A percentile compares a stretch with the other conserved stretches of the same genome.
phyloP scores from a whole-genome alignment of 2,888 invertebrate species.

The Macrophya alboannulata region DNA sequence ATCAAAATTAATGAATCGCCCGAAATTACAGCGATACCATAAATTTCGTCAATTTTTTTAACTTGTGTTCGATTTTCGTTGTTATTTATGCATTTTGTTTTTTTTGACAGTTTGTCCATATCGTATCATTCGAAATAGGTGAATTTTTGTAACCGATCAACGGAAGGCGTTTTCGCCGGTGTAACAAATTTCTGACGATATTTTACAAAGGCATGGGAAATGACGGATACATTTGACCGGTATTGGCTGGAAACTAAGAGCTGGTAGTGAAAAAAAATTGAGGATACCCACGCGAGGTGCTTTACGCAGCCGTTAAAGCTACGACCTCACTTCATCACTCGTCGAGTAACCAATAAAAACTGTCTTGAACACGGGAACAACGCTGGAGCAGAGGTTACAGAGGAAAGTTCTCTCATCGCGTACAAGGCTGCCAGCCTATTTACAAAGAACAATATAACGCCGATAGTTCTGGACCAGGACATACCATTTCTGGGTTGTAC shows the following conservation, averaged over 20 bases:
- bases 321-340: slow-evolving; percentile 48
- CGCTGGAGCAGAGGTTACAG: not conserved
- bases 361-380: slow-evolving; percentile 42
- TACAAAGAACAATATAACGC: slow-evolving; percentile 37
- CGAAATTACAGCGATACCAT: not conserved
- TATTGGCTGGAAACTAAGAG: slow-evolving; percentile 24
- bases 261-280: not conserved
- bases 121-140: not conserved
- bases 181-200: slow-evolving; percentile 22
- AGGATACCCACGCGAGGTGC: slow-evolving; percentile 25
- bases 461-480: slow-evolving; percentile 9
- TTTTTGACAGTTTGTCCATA: not conserved
- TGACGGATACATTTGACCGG: slow-evolving; percentile 30
- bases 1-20: not conserved
- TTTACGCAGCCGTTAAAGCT: slow-evolving; percentile 48
- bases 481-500: not conserved
- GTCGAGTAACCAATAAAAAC: slow-evolving; percentile 51
- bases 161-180: not conserved
- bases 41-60: not conserved
- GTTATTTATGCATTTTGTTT: not conserved
- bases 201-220: slow-evolving; percentile 22
- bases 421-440: slow-evolving; percentile 21
- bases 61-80: too few species aligned
- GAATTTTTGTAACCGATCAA: not conserved
- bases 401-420: slow-evolving; percentile 34